These are phyloP conservation scores for Hippocampus barbouri DNA, from an alignment of 2,113 vertebrate species.

Conservation along the genomic window DNA sequence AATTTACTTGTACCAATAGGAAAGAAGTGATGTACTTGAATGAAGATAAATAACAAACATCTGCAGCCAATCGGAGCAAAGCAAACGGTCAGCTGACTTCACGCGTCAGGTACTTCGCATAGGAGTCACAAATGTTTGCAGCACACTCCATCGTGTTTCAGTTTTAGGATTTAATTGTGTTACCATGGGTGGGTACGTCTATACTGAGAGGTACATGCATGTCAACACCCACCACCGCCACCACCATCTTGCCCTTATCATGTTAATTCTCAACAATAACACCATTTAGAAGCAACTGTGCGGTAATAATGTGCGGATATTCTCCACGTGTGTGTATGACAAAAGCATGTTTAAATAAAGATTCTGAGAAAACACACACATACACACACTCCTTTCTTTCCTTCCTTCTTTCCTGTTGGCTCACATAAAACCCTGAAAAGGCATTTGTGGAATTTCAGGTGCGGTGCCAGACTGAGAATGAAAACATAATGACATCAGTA, in stretches of 20 bases:
- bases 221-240: too few species aligned
- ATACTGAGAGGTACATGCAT: too few species aligned
- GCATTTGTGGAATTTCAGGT: conserved; percentile 8
- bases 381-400: not conserved
- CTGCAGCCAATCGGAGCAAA: too few species aligned
- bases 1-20: too few species aligned
- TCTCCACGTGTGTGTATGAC: not conserved
- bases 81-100: not conserved
- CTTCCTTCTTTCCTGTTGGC: not conserved
- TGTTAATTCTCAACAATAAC: not conserved
- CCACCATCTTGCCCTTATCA: not conserved
- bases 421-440: not conserved
- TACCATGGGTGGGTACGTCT: not conserved
- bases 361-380: not conserved
- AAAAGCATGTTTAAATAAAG: not conserved
- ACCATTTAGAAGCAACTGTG: not conserved
- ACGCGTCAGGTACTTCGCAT: too few species aligned
- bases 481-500: not conserved
- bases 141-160: too few species aligned
- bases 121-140: too few species aligned
- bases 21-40: too few species aligned
- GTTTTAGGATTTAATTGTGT: not conserved
- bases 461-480: not conserved
- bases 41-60: too few species aligned
- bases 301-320: too few species aligned